phyloP scores from a whole-genome alignment of 2,797 vertebrate genomes.

The Bovichtus diacanthus region DNA sequence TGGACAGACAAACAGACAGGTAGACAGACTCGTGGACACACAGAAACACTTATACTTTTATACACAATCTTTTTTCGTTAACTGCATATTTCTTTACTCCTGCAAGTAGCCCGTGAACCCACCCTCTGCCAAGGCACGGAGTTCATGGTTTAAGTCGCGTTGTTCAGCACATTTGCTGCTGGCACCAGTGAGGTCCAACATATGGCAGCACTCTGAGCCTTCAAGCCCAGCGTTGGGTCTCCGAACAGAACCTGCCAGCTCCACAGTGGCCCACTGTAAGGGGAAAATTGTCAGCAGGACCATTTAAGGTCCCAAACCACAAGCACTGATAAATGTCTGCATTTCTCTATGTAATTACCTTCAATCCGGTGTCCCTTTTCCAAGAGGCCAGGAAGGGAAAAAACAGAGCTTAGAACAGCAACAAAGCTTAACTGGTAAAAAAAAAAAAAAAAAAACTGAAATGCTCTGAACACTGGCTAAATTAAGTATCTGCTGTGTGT shows the following conservation, averaged over 20 bases:
- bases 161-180: slow-evolving; percentile 84
- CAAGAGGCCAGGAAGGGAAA: slow-evolving; percentile 70
- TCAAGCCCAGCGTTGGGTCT: slow-evolving; percentile 69
- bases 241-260: slow-evolving; percentile 79
- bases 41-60: slow-evolving; percentile 49
- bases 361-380: slow-evolving; percentile 76
- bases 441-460: slow-evolving; percentile 38
- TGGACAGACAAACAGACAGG: slow-evolving; percentile 56
- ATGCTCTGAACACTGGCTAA: slow-evolving; percentile 33
- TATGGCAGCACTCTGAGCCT: slow-evolving; percentile 85
- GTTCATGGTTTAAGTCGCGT: slow-evolving; percentile 80
- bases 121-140: slow-evolving; percentile 81
- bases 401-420: slow-evolving; percentile 60
- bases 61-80: slow-evolving; percentile 34
- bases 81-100: slow-evolving; percentile 44
- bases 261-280: slow-evolving; percentile 79
- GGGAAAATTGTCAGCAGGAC: slow-evolving; percentile 80
- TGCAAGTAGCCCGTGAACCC: slow-evolving; percentile 62
- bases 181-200: slow-evolving; percentile 79
- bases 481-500: slow-evolving; percentile 56
- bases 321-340: slow-evolving; percentile 81
- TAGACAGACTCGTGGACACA: slow-evolving; percentile 51
- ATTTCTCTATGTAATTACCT: slow-evolving; percentile 79
- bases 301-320: slow-evolving; percentile 80
- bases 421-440: slow-evolving; percentile 43